These are phyloP conservation scores for Pinctada fucata DNA, from an alignment of 2,888 invertebrate species.

Conservation along the genomic window DNA sequence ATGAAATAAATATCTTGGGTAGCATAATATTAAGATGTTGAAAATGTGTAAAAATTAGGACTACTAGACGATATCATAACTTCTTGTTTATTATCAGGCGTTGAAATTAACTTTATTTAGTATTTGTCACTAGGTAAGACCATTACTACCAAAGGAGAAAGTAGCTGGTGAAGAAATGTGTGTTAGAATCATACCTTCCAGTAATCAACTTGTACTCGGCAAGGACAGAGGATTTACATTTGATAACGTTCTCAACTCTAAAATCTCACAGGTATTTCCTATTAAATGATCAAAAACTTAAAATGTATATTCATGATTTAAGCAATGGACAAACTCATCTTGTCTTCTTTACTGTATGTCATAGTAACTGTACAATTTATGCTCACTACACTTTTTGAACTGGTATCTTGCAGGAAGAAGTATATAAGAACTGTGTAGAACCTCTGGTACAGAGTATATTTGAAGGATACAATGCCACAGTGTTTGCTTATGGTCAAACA, in stretches of 20 bases:
- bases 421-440: conserved; percentile 74
- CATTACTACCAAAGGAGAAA: conserved; percentile 75
- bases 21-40: no score
- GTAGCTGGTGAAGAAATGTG: conserved; percentile 74
- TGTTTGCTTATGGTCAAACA: conserved; percentile 96
- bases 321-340: no score
- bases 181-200: conserved; percentile 66
- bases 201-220: conserved; percentile 81
- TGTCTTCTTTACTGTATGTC: no score
- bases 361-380: background rate
- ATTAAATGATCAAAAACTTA: no score
- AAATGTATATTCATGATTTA: background rate
- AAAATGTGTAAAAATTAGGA: no score
- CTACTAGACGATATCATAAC: background rate
- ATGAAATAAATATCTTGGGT: no score
- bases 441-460: conserved; percentile 74
- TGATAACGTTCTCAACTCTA: conserved; percentile 87
- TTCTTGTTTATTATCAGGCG: background rate
- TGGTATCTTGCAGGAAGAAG: conserved; percentile 63
- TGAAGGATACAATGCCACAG: conserved; percentile 93
- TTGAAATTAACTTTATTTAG: background rate
- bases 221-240: conserved; percentile 88
- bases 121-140: conserved; percentile 66
- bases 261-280: conserved; percentile 81
- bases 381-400: background rate